Base-by-base conservation (phyloP, 1,140 invertebrate species). In the Zaprionus nigranus region DNA sequence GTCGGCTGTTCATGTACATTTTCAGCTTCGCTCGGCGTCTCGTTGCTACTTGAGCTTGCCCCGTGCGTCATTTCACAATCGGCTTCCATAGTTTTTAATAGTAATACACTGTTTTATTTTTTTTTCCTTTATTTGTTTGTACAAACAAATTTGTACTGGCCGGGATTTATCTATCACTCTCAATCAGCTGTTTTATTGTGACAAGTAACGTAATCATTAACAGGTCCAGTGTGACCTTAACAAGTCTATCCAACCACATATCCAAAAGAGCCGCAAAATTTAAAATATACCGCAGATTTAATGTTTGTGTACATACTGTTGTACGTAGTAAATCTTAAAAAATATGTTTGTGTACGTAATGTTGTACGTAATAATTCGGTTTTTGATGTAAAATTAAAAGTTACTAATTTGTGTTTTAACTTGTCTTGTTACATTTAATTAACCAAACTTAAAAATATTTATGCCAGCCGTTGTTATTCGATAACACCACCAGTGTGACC, bases 1-100 rank as follows among this genome's bases (percentile, higher is more conserved):
- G 95, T 95, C 40, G 91, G 93, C 36, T 69, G 72, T 3, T 72
- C 61, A 20, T 56, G 58, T 5, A 11, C 2, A 5, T 26, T 46
- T 0, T 24, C 59, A 20, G 20, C 13, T 20, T 57, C 65, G 13
- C 28, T 17, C 22, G 46, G 1, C 13, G 71, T 22, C 12, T 80
- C 79, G 30, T 28, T 73, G 28, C 57, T 66, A 34, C 43, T 82
- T 1, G 64, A 49, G 43, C 11, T 75, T 9, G 51, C 26, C 36
- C 82, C 82, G 17, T 28, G 59, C 7, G 26, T 26, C 17, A 60
- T 24, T 17, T 62, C 17, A 9, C 22, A 7, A 9, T 85, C 70
- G n/a, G 82, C 66, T 22, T 72, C 51, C 82, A 86, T 85, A 11
- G 12, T 34, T 59, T 38, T 22, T 9, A 1, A 13, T 49, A 36